Percentiles rank a stretch among this genome's conserved stretches.
Conservation (phyloP, 2,797 vertebrate genomes). For the Nyctibius grandis region DNA sequence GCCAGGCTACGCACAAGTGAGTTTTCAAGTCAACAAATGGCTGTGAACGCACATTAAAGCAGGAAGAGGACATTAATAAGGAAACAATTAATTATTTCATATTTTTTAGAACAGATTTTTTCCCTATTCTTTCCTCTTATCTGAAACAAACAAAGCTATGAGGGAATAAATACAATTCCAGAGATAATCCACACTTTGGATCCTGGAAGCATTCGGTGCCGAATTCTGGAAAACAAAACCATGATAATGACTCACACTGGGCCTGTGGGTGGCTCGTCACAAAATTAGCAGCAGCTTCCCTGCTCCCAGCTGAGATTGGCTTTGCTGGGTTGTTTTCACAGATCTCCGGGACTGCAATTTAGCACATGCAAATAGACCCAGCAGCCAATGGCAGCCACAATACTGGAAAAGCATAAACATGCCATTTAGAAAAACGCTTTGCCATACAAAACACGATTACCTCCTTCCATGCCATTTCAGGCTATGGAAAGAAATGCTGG, state of each 20-base stretch:
- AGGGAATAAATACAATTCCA: constrained; percentile 17
- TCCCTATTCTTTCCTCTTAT: background rate
- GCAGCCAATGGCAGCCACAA: constrained; percentile 35
- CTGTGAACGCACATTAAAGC: background rate
- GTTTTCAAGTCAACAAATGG: background rate
- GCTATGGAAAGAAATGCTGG: background rate
- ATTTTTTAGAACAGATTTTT: background rate
- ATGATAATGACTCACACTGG: constrained; percentile 38
- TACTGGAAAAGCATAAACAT: constrained; percentile 12
- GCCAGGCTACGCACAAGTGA: background rate
- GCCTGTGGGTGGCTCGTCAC: constrained; percentile 53
- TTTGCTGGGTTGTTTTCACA: constrained; percentile 42
- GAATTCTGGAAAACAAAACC: constrained; percentile 44
- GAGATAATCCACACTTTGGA: constrained; percentile 30
- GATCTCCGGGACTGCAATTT: constrained; percentile 43
- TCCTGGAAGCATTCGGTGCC: background rate
- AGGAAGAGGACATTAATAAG: background rate
- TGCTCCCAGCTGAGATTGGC: constrained; percentile 58
- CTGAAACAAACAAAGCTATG: background rate
- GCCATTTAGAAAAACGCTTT: constrained; percentile 22
- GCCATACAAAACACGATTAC: constrained; percentile 14
- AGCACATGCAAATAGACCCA: constrained; percentile 46
- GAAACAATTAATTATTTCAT: background rate
- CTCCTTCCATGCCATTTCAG: constrained; percentile 42
- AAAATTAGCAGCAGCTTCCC: constrained; percentile 59